Conservation (phyloP, 2,797 vertebrate genomes). For the Premnoplex brunnescens region DNA sequence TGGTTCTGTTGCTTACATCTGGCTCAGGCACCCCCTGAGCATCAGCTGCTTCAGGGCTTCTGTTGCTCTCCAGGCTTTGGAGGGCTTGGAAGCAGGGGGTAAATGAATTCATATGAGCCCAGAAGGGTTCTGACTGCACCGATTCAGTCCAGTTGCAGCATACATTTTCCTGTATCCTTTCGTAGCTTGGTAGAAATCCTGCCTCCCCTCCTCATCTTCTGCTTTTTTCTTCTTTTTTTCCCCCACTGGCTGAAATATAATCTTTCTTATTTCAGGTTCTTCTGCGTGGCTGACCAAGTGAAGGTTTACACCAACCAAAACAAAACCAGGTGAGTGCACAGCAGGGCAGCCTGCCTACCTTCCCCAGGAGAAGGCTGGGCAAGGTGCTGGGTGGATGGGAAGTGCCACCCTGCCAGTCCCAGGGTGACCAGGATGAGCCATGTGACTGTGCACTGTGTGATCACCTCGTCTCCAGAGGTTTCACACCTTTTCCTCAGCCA, state of each 20-base stretch:
- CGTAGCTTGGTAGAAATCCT: background rate
- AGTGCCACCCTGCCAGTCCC: background rate
- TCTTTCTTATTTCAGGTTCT: conserved; percentile 80
- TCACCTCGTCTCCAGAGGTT: background rate
- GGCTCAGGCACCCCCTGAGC: accelerated
- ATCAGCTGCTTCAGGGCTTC: background rate
- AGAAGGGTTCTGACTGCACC: background rate
- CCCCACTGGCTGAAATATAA: background rate
- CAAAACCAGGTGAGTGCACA: conserved; percentile 85
- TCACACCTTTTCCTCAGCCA: background rate
- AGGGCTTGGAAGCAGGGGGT: accelerated
- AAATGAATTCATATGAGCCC: background rate
- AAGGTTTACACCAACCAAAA: conserved; percentile 90
- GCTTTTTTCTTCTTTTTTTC: accelerated
- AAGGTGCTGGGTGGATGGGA: background rate
- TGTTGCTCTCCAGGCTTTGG: accelerated
- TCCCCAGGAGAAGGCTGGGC: background rate
- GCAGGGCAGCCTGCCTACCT: background rate
- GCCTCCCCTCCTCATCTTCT: background rate
- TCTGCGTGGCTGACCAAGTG: conserved; percentile 83
- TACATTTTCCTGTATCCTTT: background rate
- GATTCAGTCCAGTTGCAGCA: accelerated
- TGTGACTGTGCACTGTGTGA: background rate
- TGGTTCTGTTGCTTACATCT: background rate
- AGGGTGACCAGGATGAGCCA: accelerated